Percentiles rank a stretch among this genome's conserved stretches.
phyloP scores from a whole-genome alignment of 2,888 invertebrate genomes.

The Pteria penguin region DNA sequence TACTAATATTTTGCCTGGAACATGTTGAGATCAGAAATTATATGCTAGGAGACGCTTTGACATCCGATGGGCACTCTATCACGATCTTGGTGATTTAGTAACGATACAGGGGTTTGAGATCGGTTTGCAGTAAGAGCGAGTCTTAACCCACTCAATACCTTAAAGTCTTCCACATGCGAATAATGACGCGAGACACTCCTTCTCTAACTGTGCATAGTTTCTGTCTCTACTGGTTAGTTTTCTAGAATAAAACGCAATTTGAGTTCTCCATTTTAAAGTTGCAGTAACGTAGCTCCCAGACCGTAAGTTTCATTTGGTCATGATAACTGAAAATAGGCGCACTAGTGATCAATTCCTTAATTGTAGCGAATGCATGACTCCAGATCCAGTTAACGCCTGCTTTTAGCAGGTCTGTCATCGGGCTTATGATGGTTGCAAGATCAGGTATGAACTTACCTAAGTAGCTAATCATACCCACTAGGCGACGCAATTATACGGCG shows the following conservation, averaged over 20 bases:
- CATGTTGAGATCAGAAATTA: no score
- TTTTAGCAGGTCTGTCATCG: constrained; percentile 45
- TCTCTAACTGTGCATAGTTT: constrained; percentile 58
- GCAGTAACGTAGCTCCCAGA: no score
- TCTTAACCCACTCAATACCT: constrained; percentile 46
- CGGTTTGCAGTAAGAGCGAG: no score
- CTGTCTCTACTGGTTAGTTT: no score
- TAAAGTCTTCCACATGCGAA: constrained; percentile 54
- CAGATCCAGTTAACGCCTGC: constrained; percentile 31
- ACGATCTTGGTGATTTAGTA: no score
- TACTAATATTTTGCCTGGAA: no score
- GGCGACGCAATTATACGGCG: constrained; percentile 26
- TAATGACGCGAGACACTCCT: constrained; percentile 49
- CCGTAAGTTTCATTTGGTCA: constrained; percentile 50
- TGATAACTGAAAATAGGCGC: constrained; percentile 48
- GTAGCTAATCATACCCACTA: constrained; percentile 51
- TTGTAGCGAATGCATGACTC: constrained; percentile 39
- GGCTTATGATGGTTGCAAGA: constrained; percentile 41
- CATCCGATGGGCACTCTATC: no score
- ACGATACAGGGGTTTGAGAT: constrained; percentile 58
- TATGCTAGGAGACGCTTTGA: no score
- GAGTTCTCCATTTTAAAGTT: no score
- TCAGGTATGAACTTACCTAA: constrained; percentile 37
- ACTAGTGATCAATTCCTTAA: constrained; percentile 43
- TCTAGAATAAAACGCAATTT: no score